phyloP scores from a whole-genome alignment of 2,888 invertebrate species.

The Conomelus anceps region DNA sequence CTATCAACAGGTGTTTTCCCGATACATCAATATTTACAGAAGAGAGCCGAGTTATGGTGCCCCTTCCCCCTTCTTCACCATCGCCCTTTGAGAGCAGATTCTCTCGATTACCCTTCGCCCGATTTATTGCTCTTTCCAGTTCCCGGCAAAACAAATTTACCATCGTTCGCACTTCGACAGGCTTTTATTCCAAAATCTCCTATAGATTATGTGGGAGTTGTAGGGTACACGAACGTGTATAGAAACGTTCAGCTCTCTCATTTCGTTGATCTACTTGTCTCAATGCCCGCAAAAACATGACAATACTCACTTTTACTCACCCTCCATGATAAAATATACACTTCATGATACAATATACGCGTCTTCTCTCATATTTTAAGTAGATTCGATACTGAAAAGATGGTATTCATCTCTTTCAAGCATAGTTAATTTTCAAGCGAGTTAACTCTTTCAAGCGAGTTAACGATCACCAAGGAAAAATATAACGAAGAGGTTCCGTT shows the following conservation, averaged over 20 bases:
- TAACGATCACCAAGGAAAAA: no score
- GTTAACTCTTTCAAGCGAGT: no score
- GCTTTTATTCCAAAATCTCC: neutral
- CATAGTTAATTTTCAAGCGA: no score
- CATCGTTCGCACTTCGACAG: neutral
- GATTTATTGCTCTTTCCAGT: neutral
- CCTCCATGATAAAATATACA: neutral
- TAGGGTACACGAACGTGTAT: neutral
- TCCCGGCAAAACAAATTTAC: neutral
- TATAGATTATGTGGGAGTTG: neutral
- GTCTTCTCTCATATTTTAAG: no score
- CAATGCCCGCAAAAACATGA: neutral
- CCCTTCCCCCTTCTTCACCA: neutral
- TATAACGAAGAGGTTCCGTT: no score
- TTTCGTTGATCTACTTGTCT: neutral
- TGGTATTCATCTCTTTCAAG: no score
- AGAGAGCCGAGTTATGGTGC: slow-evolving; percentile 14
- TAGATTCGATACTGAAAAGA: neutral
- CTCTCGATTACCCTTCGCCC: neutral
- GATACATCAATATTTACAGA: slow-evolving; percentile 28
- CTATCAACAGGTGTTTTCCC: slow-evolving; percentile 24
- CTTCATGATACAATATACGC: no score
- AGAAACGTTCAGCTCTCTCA: neutral
- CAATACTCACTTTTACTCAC: neutral
- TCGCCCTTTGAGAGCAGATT: neutral